Percentiles rank a stretch among this genome's conserved stretches.
Conservation (phyloP, 1,140 invertebrate genomes). For the Xylocopa sonorina region DNA sequence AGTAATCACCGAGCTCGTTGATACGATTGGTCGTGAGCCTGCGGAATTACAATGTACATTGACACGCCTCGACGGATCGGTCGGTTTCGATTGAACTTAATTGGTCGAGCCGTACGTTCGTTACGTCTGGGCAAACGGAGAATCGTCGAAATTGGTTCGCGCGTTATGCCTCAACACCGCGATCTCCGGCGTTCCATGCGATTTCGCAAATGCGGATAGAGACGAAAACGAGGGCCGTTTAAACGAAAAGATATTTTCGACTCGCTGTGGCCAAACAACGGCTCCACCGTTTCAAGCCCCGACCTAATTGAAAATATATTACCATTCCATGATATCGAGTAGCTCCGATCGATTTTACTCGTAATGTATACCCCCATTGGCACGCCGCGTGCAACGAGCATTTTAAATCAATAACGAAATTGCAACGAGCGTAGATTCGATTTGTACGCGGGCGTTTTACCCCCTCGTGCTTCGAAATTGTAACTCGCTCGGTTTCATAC, state of each 20-base stretch:
- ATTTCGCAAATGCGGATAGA: neutral
- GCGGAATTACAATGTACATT: conserved; percentile 23
- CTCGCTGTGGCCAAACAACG: neutral
- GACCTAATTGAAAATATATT: neutral
- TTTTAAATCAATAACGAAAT: neutral
- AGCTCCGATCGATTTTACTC: neutral
- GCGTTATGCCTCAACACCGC: neutral
- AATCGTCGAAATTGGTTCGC: neutral
- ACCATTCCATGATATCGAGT: neutral
- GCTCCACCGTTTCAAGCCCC: neutral
- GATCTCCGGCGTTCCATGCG: neutral
- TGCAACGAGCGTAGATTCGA: no score
- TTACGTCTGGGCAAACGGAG: conserved; percentile 36
- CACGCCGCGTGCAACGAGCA: neutral
- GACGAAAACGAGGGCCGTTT: no score
- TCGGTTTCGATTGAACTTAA: conserved; percentile 60
- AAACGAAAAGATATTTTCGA: neutral
- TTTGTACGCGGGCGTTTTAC: neutral
- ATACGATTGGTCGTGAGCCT: neutral
- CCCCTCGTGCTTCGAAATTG: neutral
- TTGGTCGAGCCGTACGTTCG: conserved; percentile 44
- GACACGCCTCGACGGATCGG: conserved; percentile 30
- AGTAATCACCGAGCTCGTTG: conserved; percentile 1
- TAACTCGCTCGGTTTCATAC: neutral
- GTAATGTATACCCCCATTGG: conserved; percentile 5